Percentiles rank a stretch among this genome's conserved stretches.
Evolutionary conservation across 2,888 invertebrate genomes (phyloP).

Genomic region (Podabrus alpinus): DNA sequence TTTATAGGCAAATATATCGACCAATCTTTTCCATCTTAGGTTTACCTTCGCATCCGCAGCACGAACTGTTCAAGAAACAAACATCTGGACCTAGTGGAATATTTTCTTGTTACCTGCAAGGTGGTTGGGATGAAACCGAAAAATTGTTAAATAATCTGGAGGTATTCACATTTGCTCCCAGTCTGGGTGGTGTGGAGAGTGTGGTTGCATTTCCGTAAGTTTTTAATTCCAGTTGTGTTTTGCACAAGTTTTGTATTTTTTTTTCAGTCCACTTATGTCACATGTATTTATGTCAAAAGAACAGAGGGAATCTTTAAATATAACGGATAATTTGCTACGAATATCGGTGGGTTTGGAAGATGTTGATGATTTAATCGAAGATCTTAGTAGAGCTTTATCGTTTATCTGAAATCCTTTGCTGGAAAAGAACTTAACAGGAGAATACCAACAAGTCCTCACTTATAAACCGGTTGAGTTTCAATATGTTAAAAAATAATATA

Average conservation of each 20-base stretch:
- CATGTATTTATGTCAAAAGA: slow-evolving; percentile 87
- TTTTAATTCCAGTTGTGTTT: too few species aligned
- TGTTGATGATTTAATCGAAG: slow-evolving; percentile 79
- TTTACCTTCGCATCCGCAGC: slow-evolving; percentile 80
- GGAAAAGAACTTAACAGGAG: too few species aligned
- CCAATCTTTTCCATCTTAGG: slow-evolving; percentile 54
- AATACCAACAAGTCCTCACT: too few species aligned
- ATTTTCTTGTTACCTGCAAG: slow-evolving; percentile 82
- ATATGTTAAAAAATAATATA: too few species aligned
- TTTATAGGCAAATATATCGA: background rate
- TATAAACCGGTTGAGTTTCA: too few species aligned
- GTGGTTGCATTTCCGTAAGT: slow-evolving; percentile 88
- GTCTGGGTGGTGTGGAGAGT: slow-evolving; percentile 90
- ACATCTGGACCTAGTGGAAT: slow-evolving; percentile 86
- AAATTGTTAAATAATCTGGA: slow-evolving; percentile 74
- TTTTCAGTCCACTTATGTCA: slow-evolving; percentile 86
- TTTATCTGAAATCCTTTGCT: slow-evolving; percentile 32
- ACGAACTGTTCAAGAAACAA: slow-evolving; percentile 76
- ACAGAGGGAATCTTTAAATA: slow-evolving; percentile 73
- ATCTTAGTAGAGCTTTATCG: slow-evolving; percentile 81
- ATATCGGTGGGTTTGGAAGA: slow-evolving; percentile 91
- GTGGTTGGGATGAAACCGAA: slow-evolving; percentile 69
- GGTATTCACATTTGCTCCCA: slow-evolving; percentile 83
- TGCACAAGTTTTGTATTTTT: too few species aligned
- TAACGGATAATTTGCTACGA: slow-evolving; percentile 82